Base-by-base conservation (phyloP, 92 coral and sea anemone genomes). In the Ricordea florida region DNA sequence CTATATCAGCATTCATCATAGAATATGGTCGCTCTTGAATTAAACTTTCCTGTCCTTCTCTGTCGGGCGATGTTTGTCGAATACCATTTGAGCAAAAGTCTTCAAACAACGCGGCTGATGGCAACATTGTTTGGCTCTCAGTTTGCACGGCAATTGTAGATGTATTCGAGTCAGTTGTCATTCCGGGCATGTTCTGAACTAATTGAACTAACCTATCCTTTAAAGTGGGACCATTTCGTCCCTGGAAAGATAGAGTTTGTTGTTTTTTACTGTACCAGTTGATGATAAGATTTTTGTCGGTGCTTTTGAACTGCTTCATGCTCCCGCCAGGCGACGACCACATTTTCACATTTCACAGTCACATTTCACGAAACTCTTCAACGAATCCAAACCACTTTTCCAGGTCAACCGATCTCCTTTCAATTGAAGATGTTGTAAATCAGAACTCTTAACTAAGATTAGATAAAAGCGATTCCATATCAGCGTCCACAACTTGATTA, bases 391-490 rank as follows among this genome's bases (percentile, higher is more conserved):
- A 42, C 48, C 2, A 42, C 48, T 42, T 21, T 42, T 42, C 48
- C 48, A 42, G 48, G 48, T 10, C 48, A 42, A 42, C 48, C 15
- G 48, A 42, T 42, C 48, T 42, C 48, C 48, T 42, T 42, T 53
- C 31, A 53, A 30, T 37, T 61, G 50, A 61, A 61, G 68, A 61
- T 61, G 50, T 61, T 61, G 68, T 61, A 36, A 61, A 61, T 61
- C 68, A 61, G 49, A 61, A 61, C 49, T 61, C 68, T n/a, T n/a
- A n/a, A n/a, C n/a, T n/a, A n/a, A n/a, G n/a, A n/a, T n/a, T n/a
- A n/a, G n/a, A n/a, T n/a, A n/a, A n/a, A n/a, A n/a, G n/a, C n/a
- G n/a, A n/a, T n/a, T n/a, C n/a, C n/a, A n/a, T n/a, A n/a, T n/a
- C n/a, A n/a, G n/a, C n/a, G n/a, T n/a, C n/a, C n/a, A n/a, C n/a